Percentiles rank a stretch among this genome's conserved stretches.
phyloP scores from a whole-genome alignment of 2,113 vertebrate genomes.

The Odontesthes bonariensis region DNA sequence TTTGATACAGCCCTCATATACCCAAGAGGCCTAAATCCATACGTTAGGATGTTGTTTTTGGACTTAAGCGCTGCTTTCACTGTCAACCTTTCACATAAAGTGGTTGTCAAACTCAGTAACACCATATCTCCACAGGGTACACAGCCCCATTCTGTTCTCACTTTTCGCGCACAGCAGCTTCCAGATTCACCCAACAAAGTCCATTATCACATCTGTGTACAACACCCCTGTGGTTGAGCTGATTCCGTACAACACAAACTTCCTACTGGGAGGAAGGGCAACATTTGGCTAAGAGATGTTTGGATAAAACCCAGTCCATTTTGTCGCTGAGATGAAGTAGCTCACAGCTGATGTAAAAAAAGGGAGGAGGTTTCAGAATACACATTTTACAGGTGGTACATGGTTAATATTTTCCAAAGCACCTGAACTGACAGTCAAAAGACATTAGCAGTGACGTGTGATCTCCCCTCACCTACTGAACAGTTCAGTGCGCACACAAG shows the following conservation, averaged over 20 bases:
- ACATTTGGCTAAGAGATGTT: neutral
- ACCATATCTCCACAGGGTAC: neutral
- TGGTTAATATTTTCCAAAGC: too few relatives aligned
- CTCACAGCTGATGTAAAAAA: neutral
- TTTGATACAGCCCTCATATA: too few relatives aligned
- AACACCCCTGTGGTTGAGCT: neutral
- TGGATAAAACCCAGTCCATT: neutral
- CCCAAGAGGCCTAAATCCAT: neutral
- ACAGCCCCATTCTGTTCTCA: neutral
- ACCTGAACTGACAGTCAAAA: too few relatives aligned
- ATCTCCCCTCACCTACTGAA: too few relatives aligned
- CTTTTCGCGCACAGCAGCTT: neutral
- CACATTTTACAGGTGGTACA: too few relatives aligned
- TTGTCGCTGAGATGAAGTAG: neutral
- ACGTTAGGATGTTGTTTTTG: neutral
- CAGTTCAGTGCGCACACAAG: too few relatives aligned
- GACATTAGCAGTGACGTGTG: too few relatives aligned
- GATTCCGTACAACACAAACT: neutral
- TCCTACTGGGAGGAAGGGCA: neutral
- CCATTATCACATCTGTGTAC: neutral
- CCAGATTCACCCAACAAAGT: neutral
- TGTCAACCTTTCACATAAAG: neutral
- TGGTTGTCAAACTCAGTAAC: conserved; percentile 6
- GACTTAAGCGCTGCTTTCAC: neutral
- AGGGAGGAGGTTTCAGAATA: neutral